A percentile compares a stretch with the other conserved stretches of the same genome.
Conservation (phyloP, 2,888 invertebrate species). For the Chrysomela aeneicollis region DNA sequence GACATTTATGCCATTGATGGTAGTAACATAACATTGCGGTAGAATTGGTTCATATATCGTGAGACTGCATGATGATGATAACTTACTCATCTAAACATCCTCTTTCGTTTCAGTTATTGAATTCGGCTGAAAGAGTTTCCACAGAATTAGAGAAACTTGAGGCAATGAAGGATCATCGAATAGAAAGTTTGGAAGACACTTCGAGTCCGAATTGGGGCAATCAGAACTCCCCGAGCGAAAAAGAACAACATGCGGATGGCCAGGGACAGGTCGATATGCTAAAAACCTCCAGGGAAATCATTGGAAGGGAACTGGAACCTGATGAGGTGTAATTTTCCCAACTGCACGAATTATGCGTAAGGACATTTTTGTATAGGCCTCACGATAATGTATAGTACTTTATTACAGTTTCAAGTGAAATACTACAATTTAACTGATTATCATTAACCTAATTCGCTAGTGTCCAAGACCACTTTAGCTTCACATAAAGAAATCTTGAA, state of each 20-base stretch:
- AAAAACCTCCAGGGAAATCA: neutral
- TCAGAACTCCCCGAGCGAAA: neutral
- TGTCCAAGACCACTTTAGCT: too few species aligned
- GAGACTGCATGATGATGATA: too few species aligned
- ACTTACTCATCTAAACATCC: too few species aligned
- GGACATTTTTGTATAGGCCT: neutral
- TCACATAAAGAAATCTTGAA: too few species aligned
- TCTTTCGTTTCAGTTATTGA: conserved; percentile 23
- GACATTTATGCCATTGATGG: too few species aligned
- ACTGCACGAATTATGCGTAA: neutral
- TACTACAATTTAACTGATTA: too few species aligned
- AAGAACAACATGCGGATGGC: neutral
- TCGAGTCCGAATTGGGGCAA: neutral
- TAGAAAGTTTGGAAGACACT: neutral
- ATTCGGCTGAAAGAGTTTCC: conserved; percentile 16
- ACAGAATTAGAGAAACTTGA: conserved; percentile 9
- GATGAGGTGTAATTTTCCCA: conserved; percentile 18
- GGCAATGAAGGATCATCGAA: neutral
- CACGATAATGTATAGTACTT: too few species aligned
- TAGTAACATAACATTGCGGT: too few species aligned
- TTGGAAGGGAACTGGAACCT: conserved; percentile 2
- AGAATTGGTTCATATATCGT: too few species aligned
- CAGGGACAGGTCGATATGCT: neutral
- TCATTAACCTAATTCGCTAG: too few species aligned
- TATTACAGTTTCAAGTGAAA: too few species aligned